phyloP scores from a whole-genome alignment of 2,797 vertebrate species.

The Myiothlypis coronata region DNA sequence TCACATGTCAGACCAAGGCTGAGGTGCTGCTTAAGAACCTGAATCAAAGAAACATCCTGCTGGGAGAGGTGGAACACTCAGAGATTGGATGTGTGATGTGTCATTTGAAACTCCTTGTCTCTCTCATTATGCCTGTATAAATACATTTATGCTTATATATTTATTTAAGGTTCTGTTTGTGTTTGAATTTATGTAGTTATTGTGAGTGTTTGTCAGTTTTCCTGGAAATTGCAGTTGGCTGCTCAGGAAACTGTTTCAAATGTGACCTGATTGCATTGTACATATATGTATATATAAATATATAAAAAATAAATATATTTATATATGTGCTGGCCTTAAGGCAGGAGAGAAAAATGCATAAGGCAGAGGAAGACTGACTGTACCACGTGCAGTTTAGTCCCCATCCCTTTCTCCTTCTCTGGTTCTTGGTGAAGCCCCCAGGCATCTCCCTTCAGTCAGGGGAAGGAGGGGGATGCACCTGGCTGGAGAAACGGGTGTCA shows the following conservation, averaged over 20 bases:
- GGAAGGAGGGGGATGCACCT: not conserved
- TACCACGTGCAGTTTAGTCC: accelerated
- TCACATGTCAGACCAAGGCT: not conserved
- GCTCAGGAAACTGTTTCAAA: not conserved
- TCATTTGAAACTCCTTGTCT: not conserved
- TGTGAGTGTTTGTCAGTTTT: not conserved
- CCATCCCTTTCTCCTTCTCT: not conserved
- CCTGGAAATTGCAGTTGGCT: not conserved
- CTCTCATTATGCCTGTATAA: not conserved
- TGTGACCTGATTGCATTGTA: not conserved
- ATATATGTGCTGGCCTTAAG: not conserved
- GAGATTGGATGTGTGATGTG: not conserved
- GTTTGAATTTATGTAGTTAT: not conserved
- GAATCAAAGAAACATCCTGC: not conserved
- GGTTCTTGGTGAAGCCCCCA: not conserved
- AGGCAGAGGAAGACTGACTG: not conserved
- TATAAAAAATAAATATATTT: not conserved
- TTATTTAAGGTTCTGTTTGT: not conserved
- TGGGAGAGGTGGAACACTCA: not conserved
- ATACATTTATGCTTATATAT: not conserved
- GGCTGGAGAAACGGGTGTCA: not conserved
- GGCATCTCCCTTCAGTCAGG: not conserved
- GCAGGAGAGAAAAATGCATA: not conserved
- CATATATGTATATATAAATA: not conserved
- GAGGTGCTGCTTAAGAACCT: not conserved